These are phyloP conservation scores for Andrena camellia DNA, from an alignment of 2,888 invertebrate genomes.

Conservation along the genomic window DNA sequence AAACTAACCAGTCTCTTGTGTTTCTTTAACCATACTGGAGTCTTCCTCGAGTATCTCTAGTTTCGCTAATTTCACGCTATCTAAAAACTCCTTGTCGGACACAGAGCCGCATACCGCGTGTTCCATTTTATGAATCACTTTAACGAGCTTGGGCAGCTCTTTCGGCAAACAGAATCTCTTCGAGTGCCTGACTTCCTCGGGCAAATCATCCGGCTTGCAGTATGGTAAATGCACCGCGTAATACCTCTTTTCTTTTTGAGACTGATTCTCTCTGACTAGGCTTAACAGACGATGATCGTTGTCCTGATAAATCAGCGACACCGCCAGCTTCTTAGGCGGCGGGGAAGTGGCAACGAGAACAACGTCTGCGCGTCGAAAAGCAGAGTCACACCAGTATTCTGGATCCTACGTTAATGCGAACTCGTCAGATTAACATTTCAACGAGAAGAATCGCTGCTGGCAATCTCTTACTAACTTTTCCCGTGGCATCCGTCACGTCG, in stretches of 20 bases:
- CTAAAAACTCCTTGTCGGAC: constrained; percentile 74
- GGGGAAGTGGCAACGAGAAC: constrained; percentile 82
- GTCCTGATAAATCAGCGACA: constrained; percentile 75
- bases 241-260: constrained; percentile 76
- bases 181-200: constrained; percentile 80
- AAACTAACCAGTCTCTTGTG: constrained; percentile 72
- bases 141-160: constrained; percentile 79
- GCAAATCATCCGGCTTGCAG: constrained; percentile 78
- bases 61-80: constrained; percentile 76
- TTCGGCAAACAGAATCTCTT: constrained; percentile 78
- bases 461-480: constrained; percentile 73
- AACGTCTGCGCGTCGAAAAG: constrained; percentile 78
- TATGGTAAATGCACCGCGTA: constrained; percentile 81
- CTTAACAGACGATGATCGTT: constrained; percentile 78
- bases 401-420: constrained; percentile 75
- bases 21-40: constrained; percentile 41
- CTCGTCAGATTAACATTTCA: neutral
- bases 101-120: constrained; percentile 70
- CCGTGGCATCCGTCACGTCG: constrained; percentile 76
- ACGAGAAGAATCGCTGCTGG: too few relatives aligned
- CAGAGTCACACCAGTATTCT: constrained; percentile 80
- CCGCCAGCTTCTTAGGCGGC: constrained; percentile 45
- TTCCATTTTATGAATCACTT: constrained; percentile 76
- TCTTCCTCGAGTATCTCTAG: constrained; percentile 64
- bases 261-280: constrained; percentile 78